Conservation (phyloP, 2,888 invertebrate genomes). For the Malthinus seriepunctatus region DNA sequence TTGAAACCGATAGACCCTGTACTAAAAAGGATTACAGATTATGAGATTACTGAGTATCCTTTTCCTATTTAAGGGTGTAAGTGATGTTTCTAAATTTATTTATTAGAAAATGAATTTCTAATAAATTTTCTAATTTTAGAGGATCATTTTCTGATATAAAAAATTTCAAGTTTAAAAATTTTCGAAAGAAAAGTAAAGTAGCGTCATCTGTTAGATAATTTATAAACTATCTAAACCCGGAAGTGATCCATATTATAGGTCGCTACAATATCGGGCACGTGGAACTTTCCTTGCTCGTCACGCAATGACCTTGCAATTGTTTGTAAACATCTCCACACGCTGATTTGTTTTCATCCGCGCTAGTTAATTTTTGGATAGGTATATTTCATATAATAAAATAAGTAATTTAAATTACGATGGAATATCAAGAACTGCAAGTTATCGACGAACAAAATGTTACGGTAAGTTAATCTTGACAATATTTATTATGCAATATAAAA, state of each 20-base stretch:
- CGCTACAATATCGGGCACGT: conserved; percentile 27
- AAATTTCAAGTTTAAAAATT: too few species aligned
- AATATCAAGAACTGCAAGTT: conserved; percentile 66
- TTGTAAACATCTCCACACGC: conserved; percentile 75
- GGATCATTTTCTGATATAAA: too few species aligned
- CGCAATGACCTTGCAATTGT: conserved; percentile 72
- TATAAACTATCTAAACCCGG: neutral
- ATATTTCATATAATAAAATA: conserved; percentile 12
- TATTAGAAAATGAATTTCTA: too few species aligned
- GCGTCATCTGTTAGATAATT: too few species aligned
- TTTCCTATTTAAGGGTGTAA: too few species aligned
- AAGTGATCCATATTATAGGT: neutral
- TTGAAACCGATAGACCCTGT: too few species aligned
- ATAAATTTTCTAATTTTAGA: too few species aligned
- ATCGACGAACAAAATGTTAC: conserved; percentile 65
- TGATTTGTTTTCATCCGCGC: conserved; percentile 49
- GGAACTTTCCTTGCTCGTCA: conserved; percentile 40
- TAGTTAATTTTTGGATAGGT: conserved; percentile 20
- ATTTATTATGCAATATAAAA: conserved; percentile 17
- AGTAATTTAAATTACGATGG: conserved; percentile 56
- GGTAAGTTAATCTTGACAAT: conserved; percentile 56
- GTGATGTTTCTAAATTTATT: too few species aligned
- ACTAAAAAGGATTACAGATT: too few species aligned
- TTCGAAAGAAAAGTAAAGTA: too few species aligned
- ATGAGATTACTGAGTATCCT: too few species aligned